Evolutionary conservation across 2,888 invertebrate genomes (phyloP).

Genomic region (Caenorhabditis becei): DNA sequence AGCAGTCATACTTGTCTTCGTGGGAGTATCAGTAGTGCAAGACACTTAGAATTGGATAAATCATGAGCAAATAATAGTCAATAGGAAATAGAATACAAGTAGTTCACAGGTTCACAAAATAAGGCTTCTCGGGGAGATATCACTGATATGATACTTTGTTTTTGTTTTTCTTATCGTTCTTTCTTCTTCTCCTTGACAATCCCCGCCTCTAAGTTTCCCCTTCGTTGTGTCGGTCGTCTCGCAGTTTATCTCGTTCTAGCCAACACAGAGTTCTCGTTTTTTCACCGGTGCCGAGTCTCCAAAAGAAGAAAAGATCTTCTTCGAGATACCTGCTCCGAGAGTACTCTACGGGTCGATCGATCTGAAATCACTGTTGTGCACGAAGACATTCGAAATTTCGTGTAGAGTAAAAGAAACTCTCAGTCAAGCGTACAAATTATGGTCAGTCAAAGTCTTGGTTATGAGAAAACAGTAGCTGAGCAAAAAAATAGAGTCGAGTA

Average conservation of each 20-base stretch:
- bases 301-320: slow-evolving; percentile 10
- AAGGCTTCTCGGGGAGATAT: slow-evolving; percentile 5
- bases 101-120: slow-evolving; percentile 1
- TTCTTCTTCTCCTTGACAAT: slow-evolving; percentile 15
- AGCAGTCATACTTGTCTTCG: slow-evolving; percentile 27
- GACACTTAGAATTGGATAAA: slow-evolving; percentile 26
- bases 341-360: slow-evolving; percentile 45
- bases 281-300: slow-evolving; percentile 1
- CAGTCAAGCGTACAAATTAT: no score
- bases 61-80: slow-evolving; percentile 27
- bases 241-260: slow-evolving; percentile 39
- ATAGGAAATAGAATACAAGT: neutral
- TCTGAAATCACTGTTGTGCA: no score
- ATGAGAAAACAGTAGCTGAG: slow-evolving; percentile 1
- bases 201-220: slow-evolving; percentile 38
- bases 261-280: slow-evolving; percentile 40
- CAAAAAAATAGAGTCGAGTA: slow-evolving; percentile 16
- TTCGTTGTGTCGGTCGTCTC: slow-evolving; percentile 33
- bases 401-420: no score
- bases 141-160: slow-evolving; percentile 50
- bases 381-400: no score
- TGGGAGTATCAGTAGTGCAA: slow-evolving; percentile 20
- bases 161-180: slow-evolving; percentile 28
- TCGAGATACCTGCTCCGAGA: slow-evolving; percentile 20
- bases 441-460: no score